These are phyloP conservation scores for Conistra vaccinii DNA, from an alignment of 2,888 invertebrate species.

Conservation along the genomic window DNA sequence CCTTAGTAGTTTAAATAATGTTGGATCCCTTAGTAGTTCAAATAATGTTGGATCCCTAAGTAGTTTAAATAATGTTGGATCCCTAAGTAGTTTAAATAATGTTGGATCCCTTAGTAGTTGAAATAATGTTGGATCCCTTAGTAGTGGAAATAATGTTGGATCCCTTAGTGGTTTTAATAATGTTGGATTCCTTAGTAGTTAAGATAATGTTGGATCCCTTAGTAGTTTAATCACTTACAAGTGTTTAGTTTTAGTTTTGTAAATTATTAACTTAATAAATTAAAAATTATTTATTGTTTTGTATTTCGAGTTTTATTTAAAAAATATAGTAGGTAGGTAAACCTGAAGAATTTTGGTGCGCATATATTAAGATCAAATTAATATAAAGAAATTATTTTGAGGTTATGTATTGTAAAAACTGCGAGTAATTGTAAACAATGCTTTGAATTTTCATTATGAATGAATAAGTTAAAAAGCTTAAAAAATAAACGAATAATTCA, in stretches of 20 bases:
- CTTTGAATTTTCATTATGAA: background rate
- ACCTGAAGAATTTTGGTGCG: background rate
- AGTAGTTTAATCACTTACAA: background rate
- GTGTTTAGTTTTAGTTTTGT: slow-evolving; percentile 1
- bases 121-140: background rate
- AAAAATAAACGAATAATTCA: background rate
- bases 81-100: background rate
- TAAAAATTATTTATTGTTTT: slow-evolving; percentile 55
- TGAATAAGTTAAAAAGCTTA: too few relatives aligned
- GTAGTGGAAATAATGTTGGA: too few relatives aligned
- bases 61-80: background rate
- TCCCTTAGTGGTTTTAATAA: too few relatives aligned
- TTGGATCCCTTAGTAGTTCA: background rate
- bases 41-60: background rate
- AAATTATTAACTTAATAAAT: slow-evolving; percentile 46
- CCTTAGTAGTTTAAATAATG: background rate
- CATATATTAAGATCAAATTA: background rate
- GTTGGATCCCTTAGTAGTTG: background rate
- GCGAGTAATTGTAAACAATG: background rate
- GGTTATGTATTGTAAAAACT: background rate
- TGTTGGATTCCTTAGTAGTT: too few relatives aligned
- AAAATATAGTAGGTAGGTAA: too few relatives aligned
- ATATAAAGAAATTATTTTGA: background rate
- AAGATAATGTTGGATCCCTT: too few relatives aligned
- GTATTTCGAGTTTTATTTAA: slow-evolving; percentile 17